These are phyloP conservation scores for Buphagus erythrorhynchus DNA, from an alignment of 2,797 vertebrate species.

Conservation along the genomic window DNA sequence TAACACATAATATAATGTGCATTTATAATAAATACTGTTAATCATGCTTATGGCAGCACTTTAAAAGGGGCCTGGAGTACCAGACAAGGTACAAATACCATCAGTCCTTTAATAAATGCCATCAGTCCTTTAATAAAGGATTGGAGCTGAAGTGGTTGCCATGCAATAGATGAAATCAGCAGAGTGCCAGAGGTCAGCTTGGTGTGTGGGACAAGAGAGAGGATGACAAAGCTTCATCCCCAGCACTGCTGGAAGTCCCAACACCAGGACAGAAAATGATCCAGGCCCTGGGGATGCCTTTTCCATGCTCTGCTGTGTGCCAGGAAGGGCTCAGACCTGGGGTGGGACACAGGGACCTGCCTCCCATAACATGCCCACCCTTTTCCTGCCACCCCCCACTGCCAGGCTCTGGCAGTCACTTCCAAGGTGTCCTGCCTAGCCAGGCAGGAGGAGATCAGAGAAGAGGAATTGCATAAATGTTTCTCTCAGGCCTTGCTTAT, in stretches of 20 bases:
- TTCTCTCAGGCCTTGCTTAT: background rate
- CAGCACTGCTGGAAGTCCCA: background rate
- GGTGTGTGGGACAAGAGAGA: background rate
- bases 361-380: too few species aligned
- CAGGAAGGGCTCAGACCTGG: background rate
- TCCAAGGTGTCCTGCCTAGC: background rate
- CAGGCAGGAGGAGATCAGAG: background rate
- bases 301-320: background rate
- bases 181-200: background rate
- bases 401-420: background rate
- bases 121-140: background rate
- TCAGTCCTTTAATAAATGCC: background rate
- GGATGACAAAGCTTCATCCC: background rate
- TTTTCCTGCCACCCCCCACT: background rate
- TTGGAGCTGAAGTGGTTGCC: background rate
- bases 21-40: constrained; percentile 18
- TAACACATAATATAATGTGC: background rate
- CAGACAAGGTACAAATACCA: background rate
- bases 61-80: background rate
- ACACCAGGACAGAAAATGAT: fast-evolving
- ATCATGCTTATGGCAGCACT: background rate
- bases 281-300: background rate
- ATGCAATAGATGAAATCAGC: background rate
- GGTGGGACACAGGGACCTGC: background rate
- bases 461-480: background rate